Conservation (phyloP, 2,888 invertebrate species). For the Cantharis rufa region DNA sequence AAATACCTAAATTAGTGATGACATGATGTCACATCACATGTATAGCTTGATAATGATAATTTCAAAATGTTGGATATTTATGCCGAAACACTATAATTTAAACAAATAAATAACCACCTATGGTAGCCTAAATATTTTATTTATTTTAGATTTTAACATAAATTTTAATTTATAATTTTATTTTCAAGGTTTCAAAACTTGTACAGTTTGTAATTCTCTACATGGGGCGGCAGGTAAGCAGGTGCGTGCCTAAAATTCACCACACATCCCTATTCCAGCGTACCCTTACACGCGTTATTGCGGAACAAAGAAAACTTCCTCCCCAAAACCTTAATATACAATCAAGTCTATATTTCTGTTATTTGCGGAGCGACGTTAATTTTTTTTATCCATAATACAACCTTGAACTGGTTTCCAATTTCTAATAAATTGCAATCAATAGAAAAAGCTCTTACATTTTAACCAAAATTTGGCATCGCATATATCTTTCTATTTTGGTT, state of each 20-base stretch:
- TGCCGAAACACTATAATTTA: not conserved
- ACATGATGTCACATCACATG: not conserved
- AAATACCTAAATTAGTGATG: not conserved
- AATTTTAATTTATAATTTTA: conserved; percentile 2
- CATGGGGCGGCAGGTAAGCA: conserved; percentile 15
- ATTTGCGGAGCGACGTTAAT: not conserved
- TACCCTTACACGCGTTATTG: conserved; percentile 15
- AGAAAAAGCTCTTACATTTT: not conserved
- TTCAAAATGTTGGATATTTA: not conserved
- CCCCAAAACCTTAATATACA: not conserved
- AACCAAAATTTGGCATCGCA: not conserved
- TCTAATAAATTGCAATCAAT: conserved; percentile 1
- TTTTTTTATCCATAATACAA: not conserved
- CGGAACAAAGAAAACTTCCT: conserved; percentile 7
- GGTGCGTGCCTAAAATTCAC: conserved; percentile 10
- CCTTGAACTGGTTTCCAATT: not conserved
- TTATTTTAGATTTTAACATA: not conserved
- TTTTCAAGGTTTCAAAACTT: not conserved
- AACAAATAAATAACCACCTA: not conserved
- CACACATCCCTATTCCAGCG: not conserved
- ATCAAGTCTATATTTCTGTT: not conserved
- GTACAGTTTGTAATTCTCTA: not conserved
- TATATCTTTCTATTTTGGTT: not conserved
- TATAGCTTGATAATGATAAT: not conserved
- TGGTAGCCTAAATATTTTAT: not conserved